These are phyloP conservation scores for Morus bassanus DNA, from an alignment of 2,797 vertebrate species.

Conservation along the genomic window DNA sequence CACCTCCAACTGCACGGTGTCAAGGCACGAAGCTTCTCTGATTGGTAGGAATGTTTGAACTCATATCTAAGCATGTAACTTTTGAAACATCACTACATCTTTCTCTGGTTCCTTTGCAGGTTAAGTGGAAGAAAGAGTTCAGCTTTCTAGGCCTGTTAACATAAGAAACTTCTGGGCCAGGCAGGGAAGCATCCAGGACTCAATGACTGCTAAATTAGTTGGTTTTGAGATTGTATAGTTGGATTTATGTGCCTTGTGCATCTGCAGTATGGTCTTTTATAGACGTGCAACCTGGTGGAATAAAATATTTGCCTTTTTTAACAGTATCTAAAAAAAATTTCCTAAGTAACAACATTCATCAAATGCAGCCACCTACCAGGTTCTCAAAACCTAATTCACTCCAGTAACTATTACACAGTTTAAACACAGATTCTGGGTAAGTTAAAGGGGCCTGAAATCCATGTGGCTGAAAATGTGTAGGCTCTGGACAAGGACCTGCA, in stretches of 20 bases:
- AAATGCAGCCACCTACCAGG: background rate
- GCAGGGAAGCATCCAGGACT: background rate
- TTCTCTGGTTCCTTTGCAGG: background rate
- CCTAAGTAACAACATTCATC: background rate
- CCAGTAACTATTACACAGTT: background rate
- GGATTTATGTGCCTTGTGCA: background rate
- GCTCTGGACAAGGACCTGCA: background rate
- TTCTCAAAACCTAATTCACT: background rate
- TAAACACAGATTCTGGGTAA: background rate
- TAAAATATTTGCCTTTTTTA: background rate
- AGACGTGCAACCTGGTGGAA: background rate
- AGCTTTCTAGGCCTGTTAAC: background rate
- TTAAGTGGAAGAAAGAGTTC: background rate
- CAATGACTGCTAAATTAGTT: background rate
- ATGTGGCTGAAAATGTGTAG: background rate
- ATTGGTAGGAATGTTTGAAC: background rate
- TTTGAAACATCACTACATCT: background rate
- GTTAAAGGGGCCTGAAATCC: background rate
- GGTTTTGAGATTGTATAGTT: background rate
- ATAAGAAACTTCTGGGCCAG: background rate
- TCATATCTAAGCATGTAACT: background rate
- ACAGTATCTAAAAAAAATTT: background rate
- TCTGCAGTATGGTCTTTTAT: background rate
- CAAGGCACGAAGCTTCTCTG: background rate
- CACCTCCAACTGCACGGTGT: background rate